Conservation (phyloP, 2,113 vertebrate species). For the Alces alces region DNA sequence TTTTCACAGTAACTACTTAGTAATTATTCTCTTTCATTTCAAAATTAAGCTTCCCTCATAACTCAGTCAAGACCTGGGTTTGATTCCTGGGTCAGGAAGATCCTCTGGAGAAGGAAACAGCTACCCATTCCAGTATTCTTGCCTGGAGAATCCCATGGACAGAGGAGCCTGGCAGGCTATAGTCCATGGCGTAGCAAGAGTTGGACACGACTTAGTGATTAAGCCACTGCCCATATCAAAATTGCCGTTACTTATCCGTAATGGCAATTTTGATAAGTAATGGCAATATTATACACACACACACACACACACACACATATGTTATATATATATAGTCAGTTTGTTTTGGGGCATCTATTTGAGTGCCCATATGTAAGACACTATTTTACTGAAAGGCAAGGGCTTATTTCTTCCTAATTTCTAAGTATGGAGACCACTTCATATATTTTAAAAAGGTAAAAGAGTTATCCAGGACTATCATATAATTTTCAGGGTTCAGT, state of each 20-base stretch:
- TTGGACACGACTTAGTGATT: rapidly evolving
- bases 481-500: neutral
- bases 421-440: neutral
- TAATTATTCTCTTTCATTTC: neutral
- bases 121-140: neutral
- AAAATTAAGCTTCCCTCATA: neutral
- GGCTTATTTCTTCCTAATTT: neutral
- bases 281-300: neutral
- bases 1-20: neutral
- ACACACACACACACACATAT: no score
- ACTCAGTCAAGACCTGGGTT: neutral
- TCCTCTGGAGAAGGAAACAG: neutral
- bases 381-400: neutral
- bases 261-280: neutral
- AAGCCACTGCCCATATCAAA: neutral
- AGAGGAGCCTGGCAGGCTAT: neutral
- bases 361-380: neutral
- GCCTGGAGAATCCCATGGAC: neutral
- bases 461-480: neutral
- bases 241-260: neutral
- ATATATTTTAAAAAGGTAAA: neutral
- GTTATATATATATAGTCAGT: neutral
- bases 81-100: neutral
- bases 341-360: neutral
- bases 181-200: neutral